Evolutionary conservation across 2,113 vertebrate species (phyloP).

Genomic region (Noturus placidus): DNA sequence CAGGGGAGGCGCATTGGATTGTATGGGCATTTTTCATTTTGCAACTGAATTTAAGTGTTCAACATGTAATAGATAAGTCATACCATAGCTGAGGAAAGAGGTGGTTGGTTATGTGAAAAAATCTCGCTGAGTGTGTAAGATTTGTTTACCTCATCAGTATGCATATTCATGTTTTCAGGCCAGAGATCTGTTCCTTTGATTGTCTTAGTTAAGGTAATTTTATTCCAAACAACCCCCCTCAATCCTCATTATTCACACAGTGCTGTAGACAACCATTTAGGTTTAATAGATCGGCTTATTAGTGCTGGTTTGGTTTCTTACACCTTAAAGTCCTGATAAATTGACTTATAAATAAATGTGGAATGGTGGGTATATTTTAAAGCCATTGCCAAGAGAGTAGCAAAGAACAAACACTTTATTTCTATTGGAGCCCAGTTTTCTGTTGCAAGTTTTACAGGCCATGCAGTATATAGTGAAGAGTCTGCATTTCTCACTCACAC

Average conservation of each 20-base stretch:
- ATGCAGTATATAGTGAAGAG: conserved; percentile 37
- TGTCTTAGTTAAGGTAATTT: neutral
- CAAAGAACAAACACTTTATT: conserved; percentile 23
- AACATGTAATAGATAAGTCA: conserved; percentile 14
- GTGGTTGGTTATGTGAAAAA: neutral
- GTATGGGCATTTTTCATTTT: conserved; percentile 31
- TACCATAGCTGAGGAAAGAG: neutral
- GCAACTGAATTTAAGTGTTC: conserved; percentile 29
- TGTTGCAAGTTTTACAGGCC: conserved; percentile 37
- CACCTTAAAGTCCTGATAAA: conserved; percentile 20
- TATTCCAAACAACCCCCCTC: neutral
- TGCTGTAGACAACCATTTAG: neutral
- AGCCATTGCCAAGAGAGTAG: conserved; percentile 1
- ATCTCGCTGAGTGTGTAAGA: conserved; percentile 21
- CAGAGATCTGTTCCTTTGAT: conserved; percentile 14
- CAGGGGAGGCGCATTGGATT: neutral
- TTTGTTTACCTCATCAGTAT: neutral
- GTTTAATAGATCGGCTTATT: neutral
- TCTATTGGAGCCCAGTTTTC: conserved; percentile 32
- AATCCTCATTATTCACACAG: conserved; percentile 26
- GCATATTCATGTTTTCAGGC: conserved; percentile 31
- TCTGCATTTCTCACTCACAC: conserved; percentile 19
- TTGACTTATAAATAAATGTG: conserved; percentile 36
- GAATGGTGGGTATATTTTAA: conserved; percentile 36
- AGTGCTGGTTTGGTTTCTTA: conserved; percentile 18